These are phyloP conservation scores for Mellivora capensis DNA, from an alignment of 2,113 vertebrate genomes.

Conservation along the genomic window DNA sequence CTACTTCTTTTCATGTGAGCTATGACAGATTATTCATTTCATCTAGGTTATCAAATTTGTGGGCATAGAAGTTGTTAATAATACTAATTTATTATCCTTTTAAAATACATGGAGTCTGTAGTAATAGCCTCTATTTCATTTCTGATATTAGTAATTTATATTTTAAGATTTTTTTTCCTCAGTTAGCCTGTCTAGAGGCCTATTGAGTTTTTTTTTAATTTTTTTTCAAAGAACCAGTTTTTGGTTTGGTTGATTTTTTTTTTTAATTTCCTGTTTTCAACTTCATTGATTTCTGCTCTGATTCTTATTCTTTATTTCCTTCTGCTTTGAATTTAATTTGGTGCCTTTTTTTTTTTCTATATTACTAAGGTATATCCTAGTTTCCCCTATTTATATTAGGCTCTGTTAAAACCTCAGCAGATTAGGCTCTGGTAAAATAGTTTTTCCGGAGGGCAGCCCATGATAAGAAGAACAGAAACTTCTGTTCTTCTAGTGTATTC, in stretches of 20 bases:
- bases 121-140: neutral
- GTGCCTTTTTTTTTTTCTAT: neutral
- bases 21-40: neutral
- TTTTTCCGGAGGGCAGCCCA: neutral
- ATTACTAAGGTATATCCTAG: neutral
- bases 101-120: neutral
- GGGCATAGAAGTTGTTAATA: neutral
- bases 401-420: neutral
- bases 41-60: neutral
- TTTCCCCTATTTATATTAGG: neutral
- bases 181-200: neutral
- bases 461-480: neutral
- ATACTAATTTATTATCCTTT: neutral
- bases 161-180: neutral
- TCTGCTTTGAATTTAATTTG: neutral
- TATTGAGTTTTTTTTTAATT: neutral
- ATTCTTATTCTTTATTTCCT: neutral
- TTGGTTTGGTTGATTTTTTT: too few species aligned
- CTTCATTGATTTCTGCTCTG: too few species aligned
- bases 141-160: neutral
- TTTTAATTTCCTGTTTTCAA: too few species aligned
- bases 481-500: neutral
- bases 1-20: neutral
- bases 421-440: neutral
- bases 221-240: too few species aligned